phyloP scores from a whole-genome alignment of 2,888 invertebrate genomes.

The Gasteruption jaculator region DNA sequence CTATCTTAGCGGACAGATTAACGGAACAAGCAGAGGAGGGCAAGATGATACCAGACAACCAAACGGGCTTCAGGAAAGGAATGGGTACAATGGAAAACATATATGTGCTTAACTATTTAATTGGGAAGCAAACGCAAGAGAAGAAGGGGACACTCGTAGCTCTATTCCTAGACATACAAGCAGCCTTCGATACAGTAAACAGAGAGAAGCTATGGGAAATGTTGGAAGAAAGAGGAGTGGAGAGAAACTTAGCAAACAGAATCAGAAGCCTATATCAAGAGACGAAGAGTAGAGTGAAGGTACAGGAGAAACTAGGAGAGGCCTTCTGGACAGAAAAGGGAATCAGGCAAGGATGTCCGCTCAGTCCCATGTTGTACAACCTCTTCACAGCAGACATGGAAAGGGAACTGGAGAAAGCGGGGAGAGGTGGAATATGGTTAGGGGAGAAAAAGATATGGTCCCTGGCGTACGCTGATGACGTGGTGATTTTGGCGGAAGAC shows the following conservation, averaged over 20 bases:
- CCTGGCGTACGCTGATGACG: no score
- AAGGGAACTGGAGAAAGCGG: neutral
- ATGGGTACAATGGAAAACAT: constrained; percentile 12
- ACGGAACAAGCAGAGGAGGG: neutral
- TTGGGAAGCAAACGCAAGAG: no score
- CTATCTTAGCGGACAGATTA: constrained; percentile 4
- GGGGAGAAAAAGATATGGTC: no score
- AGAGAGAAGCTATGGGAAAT: neutral
- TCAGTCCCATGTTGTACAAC: no score
- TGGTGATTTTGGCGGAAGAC: no score
- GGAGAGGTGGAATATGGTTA: neutral
- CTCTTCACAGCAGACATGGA: neutral
- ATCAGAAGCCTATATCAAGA: neutral
- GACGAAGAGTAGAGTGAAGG: no score
- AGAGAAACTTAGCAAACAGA: neutral
- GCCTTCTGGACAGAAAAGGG: no score
- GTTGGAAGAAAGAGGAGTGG: neutral
- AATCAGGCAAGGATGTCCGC: no score
- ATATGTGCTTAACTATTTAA: constrained; percentile 10
- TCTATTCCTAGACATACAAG: no score
- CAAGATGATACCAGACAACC: constrained; percentile 2
- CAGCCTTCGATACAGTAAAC: constrained; percentile 1
- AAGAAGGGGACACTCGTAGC: no score
- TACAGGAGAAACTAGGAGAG: no score
- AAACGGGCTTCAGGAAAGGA: constrained; percentile 9